Evolutionary conservation across 2,113 vertebrate genomes (phyloP).

Genomic region (Rhabdomys dilectus): DNA sequence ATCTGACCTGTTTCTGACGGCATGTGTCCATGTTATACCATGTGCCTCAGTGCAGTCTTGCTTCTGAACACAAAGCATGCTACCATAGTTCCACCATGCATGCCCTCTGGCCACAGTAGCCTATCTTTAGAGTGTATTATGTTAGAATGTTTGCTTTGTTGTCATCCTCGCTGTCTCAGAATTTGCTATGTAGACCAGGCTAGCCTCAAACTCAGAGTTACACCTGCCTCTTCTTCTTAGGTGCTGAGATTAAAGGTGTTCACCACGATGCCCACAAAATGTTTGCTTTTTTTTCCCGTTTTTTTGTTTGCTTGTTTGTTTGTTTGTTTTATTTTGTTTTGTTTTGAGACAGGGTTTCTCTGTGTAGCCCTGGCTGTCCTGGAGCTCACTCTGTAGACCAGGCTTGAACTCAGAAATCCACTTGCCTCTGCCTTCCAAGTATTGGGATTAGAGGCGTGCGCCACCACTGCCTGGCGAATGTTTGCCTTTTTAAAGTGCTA

Average conservation of each 20-base stretch:
- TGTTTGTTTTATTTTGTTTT: too few species aligned
- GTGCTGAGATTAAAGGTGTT: not conserved
- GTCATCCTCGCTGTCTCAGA: not conserved
- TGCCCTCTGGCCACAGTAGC: not conserved
- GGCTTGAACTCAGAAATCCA: too few species aligned
- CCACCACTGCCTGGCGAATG: too few species aligned
- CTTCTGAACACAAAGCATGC: not conserved
- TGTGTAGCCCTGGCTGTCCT: too few species aligned
- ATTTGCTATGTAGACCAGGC: not conserved
- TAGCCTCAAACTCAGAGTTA: not conserved
- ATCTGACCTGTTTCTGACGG: not conserved
- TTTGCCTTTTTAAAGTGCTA: not conserved
- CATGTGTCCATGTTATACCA: not conserved
- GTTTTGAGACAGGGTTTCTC: too few species aligned
- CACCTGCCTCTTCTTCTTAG: not conserved
- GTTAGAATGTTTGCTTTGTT: not conserved
- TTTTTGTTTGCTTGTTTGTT: too few species aligned
- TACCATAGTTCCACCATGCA: not conserved
- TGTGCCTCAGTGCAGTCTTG: not conserved
- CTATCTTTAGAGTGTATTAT: not conserved
- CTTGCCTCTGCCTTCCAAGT: too few species aligned
- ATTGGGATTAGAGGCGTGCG: too few species aligned
- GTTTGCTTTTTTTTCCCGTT: too few species aligned
- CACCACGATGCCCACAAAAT: not conserved
- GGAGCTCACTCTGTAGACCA: too few species aligned